These are phyloP conservation scores for Diploptera punctata DNA, from an alignment of 2,888 invertebrate species.

Conservation along the genomic window DNA sequence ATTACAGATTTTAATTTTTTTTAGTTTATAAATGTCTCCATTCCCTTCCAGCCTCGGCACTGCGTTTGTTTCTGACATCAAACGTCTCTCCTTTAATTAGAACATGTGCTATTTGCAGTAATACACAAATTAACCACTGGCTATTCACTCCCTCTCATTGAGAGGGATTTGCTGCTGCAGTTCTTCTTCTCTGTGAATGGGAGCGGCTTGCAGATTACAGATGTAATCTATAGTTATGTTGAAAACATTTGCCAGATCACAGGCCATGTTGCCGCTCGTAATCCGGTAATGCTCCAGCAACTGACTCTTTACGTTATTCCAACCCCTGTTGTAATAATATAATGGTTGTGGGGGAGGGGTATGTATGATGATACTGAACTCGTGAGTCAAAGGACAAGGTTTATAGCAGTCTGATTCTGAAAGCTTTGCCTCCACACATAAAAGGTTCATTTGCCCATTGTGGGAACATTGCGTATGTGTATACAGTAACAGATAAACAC, in stretches of 20 bases:
- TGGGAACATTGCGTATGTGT: not conserved
- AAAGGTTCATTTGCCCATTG: not conserved
- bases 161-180: conserved; percentile 2
- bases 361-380: not conserved
- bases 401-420: not conserved
- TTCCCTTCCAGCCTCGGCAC: too few relatives aligned
- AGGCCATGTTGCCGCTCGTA: conserved; percentile 14
- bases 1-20: too few relatives aligned
- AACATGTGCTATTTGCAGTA: not conserved
- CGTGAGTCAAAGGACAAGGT: not conserved
- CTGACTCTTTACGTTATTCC: not conserved
- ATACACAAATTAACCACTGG: conserved; percentile 16
- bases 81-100: not conserved
- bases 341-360: not conserved
- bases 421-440: not conserved
- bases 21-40: too few relatives aligned
- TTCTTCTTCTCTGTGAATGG: conserved; percentile 3
- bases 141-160: conserved; percentile 8
- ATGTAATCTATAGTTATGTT: conserved; percentile 3
- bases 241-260: conserved; percentile 12
- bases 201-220: conserved; percentile 4
- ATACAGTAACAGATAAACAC: too few relatives aligned
- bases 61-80: not conserved
- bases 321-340: conserved; percentile 2
- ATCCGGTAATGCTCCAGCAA: conserved; percentile 13